phyloP scores from a whole-genome alignment of 2,888 invertebrate species.

The Pterostichus niger region DNA sequence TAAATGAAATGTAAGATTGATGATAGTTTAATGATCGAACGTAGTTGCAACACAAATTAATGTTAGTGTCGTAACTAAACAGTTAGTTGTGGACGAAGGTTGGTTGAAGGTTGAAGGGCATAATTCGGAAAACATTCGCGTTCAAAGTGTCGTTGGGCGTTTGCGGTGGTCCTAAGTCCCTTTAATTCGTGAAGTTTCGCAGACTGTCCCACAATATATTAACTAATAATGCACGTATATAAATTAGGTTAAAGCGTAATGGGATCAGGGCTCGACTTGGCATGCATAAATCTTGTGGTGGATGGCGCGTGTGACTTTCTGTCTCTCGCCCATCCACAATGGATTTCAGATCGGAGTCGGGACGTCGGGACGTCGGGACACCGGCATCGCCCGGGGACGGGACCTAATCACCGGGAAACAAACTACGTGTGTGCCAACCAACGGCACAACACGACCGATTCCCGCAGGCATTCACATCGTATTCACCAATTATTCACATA shows the following conservation, averaged over 20 bases:
- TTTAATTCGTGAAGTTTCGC: constrained; percentile 50
- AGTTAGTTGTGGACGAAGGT: background rate
- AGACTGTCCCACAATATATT: constrained; percentile 58
- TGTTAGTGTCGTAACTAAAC: background rate
- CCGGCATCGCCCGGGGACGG: constrained; percentile 6
- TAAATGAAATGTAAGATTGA: background rate
- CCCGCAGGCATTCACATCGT: background rate
- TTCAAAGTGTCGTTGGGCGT: constrained; percentile 48
- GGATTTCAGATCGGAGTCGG: constrained; percentile 37
- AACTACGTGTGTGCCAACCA: constrained; percentile 21
- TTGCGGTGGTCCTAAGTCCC: constrained; percentile 29
- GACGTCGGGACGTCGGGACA: background rate
- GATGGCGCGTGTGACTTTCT: constrained; percentile 16
- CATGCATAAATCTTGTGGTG: constrained; percentile 41
- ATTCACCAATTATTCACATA: too few species aligned
- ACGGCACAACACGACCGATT: background rate
- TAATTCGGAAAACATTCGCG: constrained; percentile 39
- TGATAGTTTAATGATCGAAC: background rate
- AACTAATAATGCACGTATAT: constrained; percentile 61
- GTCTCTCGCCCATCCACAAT: constrained; percentile 36
- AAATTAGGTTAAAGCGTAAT: constrained; percentile 62
- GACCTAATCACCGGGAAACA: constrained; percentile 48
- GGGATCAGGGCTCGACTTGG: constrained; percentile 34
- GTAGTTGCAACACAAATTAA: background rate
- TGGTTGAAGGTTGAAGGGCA: background rate